These are phyloP conservation scores for Phoxinus phoxinus DNA, from an alignment of 2,113 vertebrate genomes.

Conservation along the genomic window DNA sequence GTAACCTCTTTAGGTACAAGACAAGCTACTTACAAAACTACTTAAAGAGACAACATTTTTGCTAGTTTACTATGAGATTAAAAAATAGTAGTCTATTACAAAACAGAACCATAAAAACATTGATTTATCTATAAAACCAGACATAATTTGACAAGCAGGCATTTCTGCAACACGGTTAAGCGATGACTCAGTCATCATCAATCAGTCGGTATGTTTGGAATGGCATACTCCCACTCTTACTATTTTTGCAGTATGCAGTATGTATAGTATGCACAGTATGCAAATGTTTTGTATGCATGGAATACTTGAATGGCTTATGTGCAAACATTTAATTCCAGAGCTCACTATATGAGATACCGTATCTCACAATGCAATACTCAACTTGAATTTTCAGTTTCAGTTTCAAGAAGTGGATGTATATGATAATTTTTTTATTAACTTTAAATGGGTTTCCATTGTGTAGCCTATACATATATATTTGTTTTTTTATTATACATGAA, in stretches of 20 bases:
- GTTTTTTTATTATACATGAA: no score
- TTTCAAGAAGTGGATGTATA: no score
- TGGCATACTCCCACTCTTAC: slow-evolving; percentile 12
- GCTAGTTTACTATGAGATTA: neutral
- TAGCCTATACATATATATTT: no score
- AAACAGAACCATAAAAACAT: neutral
- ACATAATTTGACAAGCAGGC: neutral
- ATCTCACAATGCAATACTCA: neutral
- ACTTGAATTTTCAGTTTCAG: no score
- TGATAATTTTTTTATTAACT: no score
- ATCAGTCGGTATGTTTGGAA: slow-evolving; percentile 20
- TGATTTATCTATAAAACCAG: slow-evolving; percentile 8
- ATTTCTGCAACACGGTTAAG: slow-evolving; percentile 4
- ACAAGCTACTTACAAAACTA: neutral
- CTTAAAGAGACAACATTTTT: neutral
- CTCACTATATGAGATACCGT: neutral
- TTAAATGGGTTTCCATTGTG: no score
- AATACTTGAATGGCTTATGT: neutral
- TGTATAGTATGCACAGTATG: neutral
- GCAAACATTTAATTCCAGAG: neutral
- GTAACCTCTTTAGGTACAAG: neutral
- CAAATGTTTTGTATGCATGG: slow-evolving; percentile 8
- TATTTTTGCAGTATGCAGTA: slow-evolving; percentile 34
- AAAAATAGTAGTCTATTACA: neutral
- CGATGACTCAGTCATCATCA: slow-evolving; percentile 2